Evolutionary conservation across 2,113 vertebrate genomes (phyloP), one percentile per base, ranked within the genome.

Genomic region (Callipepla californica): DNA sequence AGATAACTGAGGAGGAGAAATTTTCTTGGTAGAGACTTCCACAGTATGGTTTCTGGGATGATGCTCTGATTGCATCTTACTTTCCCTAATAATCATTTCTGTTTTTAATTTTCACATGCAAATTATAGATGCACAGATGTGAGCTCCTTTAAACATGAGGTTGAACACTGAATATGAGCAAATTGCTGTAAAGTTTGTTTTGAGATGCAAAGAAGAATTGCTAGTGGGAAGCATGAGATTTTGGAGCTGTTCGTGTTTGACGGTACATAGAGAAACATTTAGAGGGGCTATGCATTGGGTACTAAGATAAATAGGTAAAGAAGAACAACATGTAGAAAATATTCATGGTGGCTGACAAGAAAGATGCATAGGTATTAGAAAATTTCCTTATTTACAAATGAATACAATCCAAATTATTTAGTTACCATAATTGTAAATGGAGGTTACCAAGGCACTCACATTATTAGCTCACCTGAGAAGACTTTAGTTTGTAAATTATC

Each of bases 221-320:
- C 12, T 81, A 36, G 32, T 61, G 57, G 83, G 9, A 8, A 84
- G 38, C 25, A 13, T 59, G 34, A 9, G 50, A 45, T 44, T 75
- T 15, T 18, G 47, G 23, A 53, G 51, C 51, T 53, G 8, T 53
- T 53, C 51, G 17, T 30, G 5, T 32, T 57, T 32, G 16, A 23
- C 40, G 8, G 13, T n/a, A 58, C 51, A 62, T 7, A 22, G 3
- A 65, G 34, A 28, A 76, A 4, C 9, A 20, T 61, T 61, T 77
- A 32, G 23, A 21, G n/a, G 28, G 65, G 8, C 7, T 44, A 7
- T 0, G 0, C 20, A 17, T 57, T 73, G 9, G 20, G 32, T 30
- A 42, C 21, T n/a, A 26, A 50, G 30, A 20, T 40, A 40, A 13
- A 40, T n/a, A 22, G 26, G 34, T 61, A 25, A 38, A 34, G 13